Evolutionary conservation across 2,888 invertebrate genomes (phyloP).

Genomic region (Apodemia zela): DNA sequence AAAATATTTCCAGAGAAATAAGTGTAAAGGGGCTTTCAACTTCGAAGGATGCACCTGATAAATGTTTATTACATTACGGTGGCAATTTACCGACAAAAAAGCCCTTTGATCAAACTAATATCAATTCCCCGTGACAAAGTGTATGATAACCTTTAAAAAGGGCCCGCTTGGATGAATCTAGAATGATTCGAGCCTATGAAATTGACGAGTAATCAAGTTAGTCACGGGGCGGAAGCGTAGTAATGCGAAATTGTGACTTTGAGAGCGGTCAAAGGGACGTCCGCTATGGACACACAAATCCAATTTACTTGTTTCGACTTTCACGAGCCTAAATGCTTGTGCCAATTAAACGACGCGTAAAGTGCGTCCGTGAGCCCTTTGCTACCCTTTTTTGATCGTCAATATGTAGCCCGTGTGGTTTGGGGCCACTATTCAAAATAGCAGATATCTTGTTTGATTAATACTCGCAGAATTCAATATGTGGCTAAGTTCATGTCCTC

Average conservation of each 20-base stretch:
- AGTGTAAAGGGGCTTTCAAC: not conserved
- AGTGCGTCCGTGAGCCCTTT: conserved; percentile 55
- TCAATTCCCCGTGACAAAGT: conserved; percentile 8
- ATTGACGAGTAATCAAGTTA: conserved; percentile 69
- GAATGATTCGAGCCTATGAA: conserved; percentile 41
- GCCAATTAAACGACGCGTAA: conserved; percentile 74
- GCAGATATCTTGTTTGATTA: conserved; percentile 30
- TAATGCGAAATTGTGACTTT: conserved; percentile 68
- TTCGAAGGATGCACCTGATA: not conserved
- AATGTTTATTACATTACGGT: conserved; percentile 5
- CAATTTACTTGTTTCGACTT: conserved; percentile 73
- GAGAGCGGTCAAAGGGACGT: conserved; percentile 60
- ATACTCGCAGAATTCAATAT: conserved; percentile 26
- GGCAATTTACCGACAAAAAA: conserved; percentile 10
- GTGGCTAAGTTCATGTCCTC: conserved; percentile 15
- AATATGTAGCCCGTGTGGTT: conserved; percentile 25
- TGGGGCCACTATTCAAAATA: conserved; percentile 28
- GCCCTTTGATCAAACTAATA: conserved; percentile 8
- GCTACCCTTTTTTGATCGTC: conserved; percentile 49
- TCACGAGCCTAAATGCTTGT: conserved; percentile 62
- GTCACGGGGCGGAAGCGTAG: conserved; percentile 47
- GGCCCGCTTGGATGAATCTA: conserved; percentile 24
- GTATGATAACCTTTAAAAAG: conserved; percentile 29
- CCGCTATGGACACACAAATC: conserved; percentile 61
- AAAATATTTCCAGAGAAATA: not conserved